phyloP scores from a whole-genome alignment of 2,113 vertebrate genomes.

The Odocoileus virginianus region DNA sequence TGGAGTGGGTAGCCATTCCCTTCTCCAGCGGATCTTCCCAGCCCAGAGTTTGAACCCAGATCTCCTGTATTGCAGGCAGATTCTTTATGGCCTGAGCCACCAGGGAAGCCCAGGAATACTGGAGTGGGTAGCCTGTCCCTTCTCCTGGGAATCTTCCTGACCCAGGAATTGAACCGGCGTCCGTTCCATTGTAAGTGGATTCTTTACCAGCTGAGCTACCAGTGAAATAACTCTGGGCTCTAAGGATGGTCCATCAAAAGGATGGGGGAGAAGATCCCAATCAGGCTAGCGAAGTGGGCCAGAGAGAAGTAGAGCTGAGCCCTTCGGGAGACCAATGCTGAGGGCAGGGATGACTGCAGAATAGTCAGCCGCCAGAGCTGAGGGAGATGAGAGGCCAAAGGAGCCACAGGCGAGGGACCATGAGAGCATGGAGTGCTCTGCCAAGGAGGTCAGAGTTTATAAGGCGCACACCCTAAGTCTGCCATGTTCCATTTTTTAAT shows the following conservation, averaged over 20 bases:
- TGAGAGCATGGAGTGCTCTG: neutral
- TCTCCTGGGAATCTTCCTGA: neutral
- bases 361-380: neutral
- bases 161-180: neutral
- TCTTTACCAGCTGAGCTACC: neutral
- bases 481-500: neutral
- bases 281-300: neutral
- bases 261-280: neutral
- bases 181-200: neutral
- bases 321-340: neutral
- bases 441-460: neutral
- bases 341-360: neutral
- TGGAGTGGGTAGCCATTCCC: neutral
- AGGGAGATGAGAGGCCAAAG: neutral
- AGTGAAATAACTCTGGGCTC: neutral
- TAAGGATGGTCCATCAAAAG: neutral
- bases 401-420: neutral
- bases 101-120: neutral
- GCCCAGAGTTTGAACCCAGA: neutral
- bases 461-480: neutral
- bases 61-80: neutral
- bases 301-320: neutral
- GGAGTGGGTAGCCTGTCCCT: neutral
- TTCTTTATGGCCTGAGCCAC: neutral
- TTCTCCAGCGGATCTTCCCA: neutral